These are phyloP conservation scores for Ptilorrhoa leucosticta DNA, from an alignment of 2,113 vertebrate genomes.

Conservation along the genomic window DNA sequence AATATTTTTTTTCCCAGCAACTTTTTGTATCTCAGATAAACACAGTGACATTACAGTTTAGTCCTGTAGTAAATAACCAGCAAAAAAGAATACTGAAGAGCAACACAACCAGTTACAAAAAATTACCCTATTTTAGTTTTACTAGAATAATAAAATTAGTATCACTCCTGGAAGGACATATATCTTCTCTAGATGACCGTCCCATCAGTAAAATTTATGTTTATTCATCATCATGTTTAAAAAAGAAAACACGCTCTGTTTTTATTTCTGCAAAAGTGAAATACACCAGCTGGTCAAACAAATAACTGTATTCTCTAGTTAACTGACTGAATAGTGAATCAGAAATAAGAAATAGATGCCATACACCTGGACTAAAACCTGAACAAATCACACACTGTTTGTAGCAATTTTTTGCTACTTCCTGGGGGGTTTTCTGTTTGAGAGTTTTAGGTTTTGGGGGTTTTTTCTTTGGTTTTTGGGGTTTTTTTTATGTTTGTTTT, in stretches of 20 bases:
- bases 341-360: background rate
- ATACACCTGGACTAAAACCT: background rate
- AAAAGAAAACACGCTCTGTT: background rate
- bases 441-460: background rate
- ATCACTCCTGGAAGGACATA: background rate
- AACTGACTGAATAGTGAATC: background rate
- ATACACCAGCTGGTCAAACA: background rate
- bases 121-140: background rate
- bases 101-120: background rate
- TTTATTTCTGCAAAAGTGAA: background rate
- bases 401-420: background rate
- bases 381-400: background rate
- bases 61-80: background rate
- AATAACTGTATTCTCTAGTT: background rate
- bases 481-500: background rate
- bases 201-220: background rate
- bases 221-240: background rate
- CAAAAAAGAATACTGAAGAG: background rate
- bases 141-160: background rate
- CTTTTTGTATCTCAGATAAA: background rate
- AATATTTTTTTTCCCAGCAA: too few species aligned
- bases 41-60: background rate
- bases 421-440: rapidly evolving
- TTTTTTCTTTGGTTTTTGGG: background rate
- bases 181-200: background rate